Base-by-base conservation (phyloP, 2,113 vertebrate species). In the Psittacara wagleri region DNA sequence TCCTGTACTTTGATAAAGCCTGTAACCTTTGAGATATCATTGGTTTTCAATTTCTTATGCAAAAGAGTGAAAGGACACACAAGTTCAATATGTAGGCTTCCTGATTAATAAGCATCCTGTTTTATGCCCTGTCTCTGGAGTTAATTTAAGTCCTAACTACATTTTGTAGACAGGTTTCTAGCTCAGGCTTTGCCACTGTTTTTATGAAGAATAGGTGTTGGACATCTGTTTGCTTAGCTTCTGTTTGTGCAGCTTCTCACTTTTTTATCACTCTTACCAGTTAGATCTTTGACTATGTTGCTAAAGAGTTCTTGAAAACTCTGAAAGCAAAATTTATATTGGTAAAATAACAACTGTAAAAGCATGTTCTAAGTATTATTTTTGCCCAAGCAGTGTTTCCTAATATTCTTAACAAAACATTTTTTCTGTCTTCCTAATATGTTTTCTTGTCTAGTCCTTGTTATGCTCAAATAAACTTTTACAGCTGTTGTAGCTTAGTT, bases 11-110 rank as follows among this genome's bases (percentile, higher is more conserved):
- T 1, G 6, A 22, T 81, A 24, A 81, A 77, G 29, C 15, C 9
- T 74, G 14, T 44, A 74, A 46, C 8, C 46, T 69, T 57, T 23
- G 35, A 61, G 23, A 41, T 73, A 12, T 33, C 6, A 5, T n/a
- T 49, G 19, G 33, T 33, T 72, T 87, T 74, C 39, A 64, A 57
- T 72, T 37, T 44, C 17, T 29, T 55, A 29, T 0, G 1, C 31
- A 18, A 46, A 83, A 77, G 48, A n/a, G 22, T 54, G 44, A 51
- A 83, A 51, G n/a, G 25, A 2, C 57, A 39, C 19, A 8, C 51
- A 35, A 15, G 31, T 67, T 89, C 17, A 55, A 2, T 92, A 37
- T 0, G 0, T 37, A 63, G n/a, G 17, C 13, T 55, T 4, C 20
- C 10, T 88, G 31, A n/a, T 83, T 51, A 28, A n/a, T 67, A 48